These are phyloP conservation scores for Sycophaga agraensis DNA, from an alignment of 1,140 invertebrate species.

Conservation along the genomic window DNA sequence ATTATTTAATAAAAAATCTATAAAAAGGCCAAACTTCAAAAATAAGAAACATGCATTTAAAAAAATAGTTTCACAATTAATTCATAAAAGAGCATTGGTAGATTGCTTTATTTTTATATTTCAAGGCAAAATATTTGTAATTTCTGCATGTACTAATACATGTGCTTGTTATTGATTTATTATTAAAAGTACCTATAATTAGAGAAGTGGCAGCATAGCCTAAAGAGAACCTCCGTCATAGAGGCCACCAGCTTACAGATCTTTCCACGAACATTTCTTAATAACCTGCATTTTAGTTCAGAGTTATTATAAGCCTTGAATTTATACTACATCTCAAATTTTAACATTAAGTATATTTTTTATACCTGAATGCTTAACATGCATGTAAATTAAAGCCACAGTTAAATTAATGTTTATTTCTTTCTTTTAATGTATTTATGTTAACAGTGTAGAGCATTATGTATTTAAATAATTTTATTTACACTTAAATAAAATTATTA, in stretches of 20 bases:
- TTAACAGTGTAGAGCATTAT: constrained; percentile 11
- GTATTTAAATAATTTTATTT: constrained; percentile 11
- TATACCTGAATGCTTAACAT: constrained; percentile 23
- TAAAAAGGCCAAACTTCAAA: background rate
- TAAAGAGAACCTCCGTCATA: constrained; percentile 65
- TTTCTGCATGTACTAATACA: constrained; percentile 28
- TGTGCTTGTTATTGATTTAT: constrained; percentile 49
- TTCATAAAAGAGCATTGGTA: constrained; percentile 18
- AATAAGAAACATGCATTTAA: constrained; percentile 21
- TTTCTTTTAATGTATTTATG: constrained; percentile 15
- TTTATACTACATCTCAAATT: constrained; percentile 26
- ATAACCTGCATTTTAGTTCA: constrained; percentile 58
- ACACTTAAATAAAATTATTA: constrained; percentile 9
- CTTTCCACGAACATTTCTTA: constrained; percentile 62
- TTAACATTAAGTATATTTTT: constrained; percentile 14
- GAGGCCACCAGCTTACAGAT: constrained; percentile 65
- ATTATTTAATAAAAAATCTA: background rate
- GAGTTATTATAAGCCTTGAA: constrained; percentile 46
- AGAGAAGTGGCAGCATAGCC: constrained; percentile 67
- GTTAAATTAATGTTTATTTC: constrained; percentile 11
- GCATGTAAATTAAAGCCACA: constrained; percentile 26
- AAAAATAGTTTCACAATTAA: background rate
- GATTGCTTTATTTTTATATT: constrained; percentile 9
- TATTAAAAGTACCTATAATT: constrained; percentile 57
- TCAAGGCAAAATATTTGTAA: constrained; percentile 23